Base-by-base conservation (phyloP, 2,113 vertebrate genomes). In the Vireo altiloquus region DNA sequence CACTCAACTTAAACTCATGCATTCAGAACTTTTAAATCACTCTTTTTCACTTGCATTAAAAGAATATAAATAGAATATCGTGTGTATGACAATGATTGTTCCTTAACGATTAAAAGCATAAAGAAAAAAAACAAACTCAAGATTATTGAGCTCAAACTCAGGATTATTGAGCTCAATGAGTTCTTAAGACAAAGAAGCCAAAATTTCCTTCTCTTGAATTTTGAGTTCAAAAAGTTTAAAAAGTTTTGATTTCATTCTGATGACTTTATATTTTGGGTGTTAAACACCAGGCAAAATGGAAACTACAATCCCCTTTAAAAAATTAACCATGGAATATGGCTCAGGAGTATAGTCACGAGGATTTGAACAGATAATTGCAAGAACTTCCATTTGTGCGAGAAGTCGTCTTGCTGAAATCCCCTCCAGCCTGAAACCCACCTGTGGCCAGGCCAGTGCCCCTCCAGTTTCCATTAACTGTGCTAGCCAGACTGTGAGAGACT, bases 261-360 rank as follows among this genome's bases (percentile, higher is more conserved):
- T 59, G 5, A 4, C 1, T 4, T 56, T 52, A 33, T n/a, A 18
- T n/a, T 85, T 30, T 3, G 5, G 0, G 4, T 54, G 9, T 2
- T 59, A 49, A 35, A 33, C 12, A 33, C 4, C 5, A 44, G 7
- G 5, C 12, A 78, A 75, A 78, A 74, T 21, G 3, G 12, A 79
- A 76, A 21, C 3, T 40, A 3, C 14, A 25, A 37, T 60, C 15
- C 6, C 11, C 7, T 54, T 11, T 50, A 5, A 84, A 77, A 72
- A 52, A 21, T 8, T 6, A 52, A n/a, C 30, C n/a, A 4, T 49
- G 7, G 11, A 44, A 17, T 24, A 75, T 33, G 39, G 11, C 13
- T 72, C 30, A 37, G 13, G 54, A 65, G 3, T 33, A 7, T 6
- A 54, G 18, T 10, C 11, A 24, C 3, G 0, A 14, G 11, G 15